A percentile compares a stretch with the other conserved stretches of the same genome.
These are phyloP conservation scores for Drosophila nigrodunni DNA, from an alignment of 1,140 invertebrate species.

Conservation along the genomic window DNA sequence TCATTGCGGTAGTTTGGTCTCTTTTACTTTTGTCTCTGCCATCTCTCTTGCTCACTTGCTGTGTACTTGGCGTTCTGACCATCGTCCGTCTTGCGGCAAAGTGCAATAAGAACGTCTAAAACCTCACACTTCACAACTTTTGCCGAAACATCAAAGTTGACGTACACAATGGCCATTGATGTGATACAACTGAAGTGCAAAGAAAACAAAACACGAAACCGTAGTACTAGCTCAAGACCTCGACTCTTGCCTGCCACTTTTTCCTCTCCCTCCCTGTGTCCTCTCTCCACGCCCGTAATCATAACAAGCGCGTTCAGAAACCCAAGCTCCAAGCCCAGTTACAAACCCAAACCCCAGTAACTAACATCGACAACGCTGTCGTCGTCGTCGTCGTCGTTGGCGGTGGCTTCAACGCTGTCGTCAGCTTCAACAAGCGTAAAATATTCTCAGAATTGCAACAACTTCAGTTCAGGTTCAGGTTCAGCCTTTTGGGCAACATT, in stretches of 20 bases:
- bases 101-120: conserved; percentile 83
- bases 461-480: conserved; percentile 67
- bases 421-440: conserved; percentile 80
- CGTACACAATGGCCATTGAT: conserved; percentile 83
- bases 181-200: conserved; percentile 83
- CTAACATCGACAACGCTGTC: conserved; percentile 29
- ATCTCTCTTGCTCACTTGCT: neutral
- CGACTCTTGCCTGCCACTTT: conserved; percentile 1
- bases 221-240: conserved; percentile 32
- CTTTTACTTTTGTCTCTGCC: neutral
- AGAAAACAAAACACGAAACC: conserved; percentile 83
- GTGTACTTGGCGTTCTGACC: conserved; percentile 16
- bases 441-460: conserved; percentile 81
- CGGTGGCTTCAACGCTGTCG: conserved; percentile 74
- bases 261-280: neutral
- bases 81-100: conserved; percentile 43
- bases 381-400: conserved; percentile 55
- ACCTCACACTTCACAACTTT: conserved; percentile 83
- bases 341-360: neutral
- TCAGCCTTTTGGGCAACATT: conserved; percentile 70
- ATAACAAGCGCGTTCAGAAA: conserved; percentile 21
- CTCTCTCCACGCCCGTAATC: conserved; percentile 6
- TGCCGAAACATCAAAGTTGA: conserved; percentile 83
- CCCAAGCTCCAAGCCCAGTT: neutral
- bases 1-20: conserved; percentile 63